Base-by-base conservation (phyloP, 2,888 invertebrate genomes). In the Epinotia bilunana region DNA sequence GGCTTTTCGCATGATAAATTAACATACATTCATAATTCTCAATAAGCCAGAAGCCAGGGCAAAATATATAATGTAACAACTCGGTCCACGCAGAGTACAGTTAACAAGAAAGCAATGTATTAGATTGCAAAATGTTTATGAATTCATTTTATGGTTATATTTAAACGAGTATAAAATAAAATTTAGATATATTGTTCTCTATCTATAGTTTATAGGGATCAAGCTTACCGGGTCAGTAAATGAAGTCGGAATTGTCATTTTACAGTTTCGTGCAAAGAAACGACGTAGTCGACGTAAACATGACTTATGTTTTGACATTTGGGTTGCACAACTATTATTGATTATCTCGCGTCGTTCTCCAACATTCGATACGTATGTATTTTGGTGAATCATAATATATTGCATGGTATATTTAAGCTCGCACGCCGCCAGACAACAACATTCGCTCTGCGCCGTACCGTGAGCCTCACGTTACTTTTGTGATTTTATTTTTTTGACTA, bases 361-460 rank as follows among this genome's bases (percentile, higher is more conserved):
- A 85, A 82, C 80, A 78, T 84, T 87, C 86, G 75, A 84, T 82
- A 79, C 28, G 74, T 74, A 55, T 57, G 69, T 74, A 69, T 74
- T 11, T 77, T 73, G 87, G 83, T 89, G 89, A 89, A 81, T 90
- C 90, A 89, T 86, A 83, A 74, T 83, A 74, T 83, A 60, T 83
- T 83, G 81, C 80, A 80, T 81, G 76, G 77, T 77, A 79, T 86
- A 80, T 86, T 81, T 82, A 89, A 77, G 84, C 78, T 76, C 72
- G 77, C 77, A 73, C 76, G 79, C 79, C 80, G 77, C 74, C 76
- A 78, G 78, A 69, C 78, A 80, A 73, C 80, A 83, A 80, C 84
- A 88, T 83, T 87, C 82, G 74, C 80, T 80, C 78, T 72, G 77
- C 80, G 79, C 79, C 77, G 61, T 75, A 77, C 76, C 74, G 46